Percentiles rank a stretch among this genome's conserved stretches.
These are phyloP conservation scores for Drosophila quasianomalipes DNA, from an alignment of 2,888 invertebrate genomes.

Conservation along the genomic window DNA sequence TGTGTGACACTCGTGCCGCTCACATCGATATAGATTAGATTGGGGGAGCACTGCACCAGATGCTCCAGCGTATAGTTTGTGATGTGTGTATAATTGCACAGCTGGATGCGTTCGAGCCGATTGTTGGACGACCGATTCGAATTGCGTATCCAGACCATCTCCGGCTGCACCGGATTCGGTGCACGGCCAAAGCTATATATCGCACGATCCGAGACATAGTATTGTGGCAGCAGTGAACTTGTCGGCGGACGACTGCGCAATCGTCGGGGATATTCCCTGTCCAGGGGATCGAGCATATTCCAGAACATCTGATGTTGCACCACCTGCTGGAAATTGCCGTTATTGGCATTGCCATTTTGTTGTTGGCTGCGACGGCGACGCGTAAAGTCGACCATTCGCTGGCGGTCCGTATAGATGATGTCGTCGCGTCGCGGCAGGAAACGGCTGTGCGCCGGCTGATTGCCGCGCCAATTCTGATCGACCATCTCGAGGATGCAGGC, in stretches of 20 bases:
- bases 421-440: constrained; percentile 78
- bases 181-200: constrained; percentile 84
- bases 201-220: constrained; percentile 83
- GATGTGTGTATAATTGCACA: constrained; percentile 88
- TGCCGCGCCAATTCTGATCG: constrained; percentile 53
- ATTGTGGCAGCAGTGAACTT: constrained; percentile 38
- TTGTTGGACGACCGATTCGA: constrained; percentile 85
- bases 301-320: constrained; percentile 82
- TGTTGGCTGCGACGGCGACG: constrained; percentile 55
- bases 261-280: constrained; percentile 57
- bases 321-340: constrained; percentile 71
- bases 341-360: constrained; percentile 18
- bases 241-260: constrained; percentile 40
- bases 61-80: constrained; percentile 88
- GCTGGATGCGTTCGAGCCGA: constrained; percentile 86
- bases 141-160: constrained; percentile 84
- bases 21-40: constrained; percentile 88
- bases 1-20: constrained; percentile 89
- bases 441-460: constrained; percentile 70
- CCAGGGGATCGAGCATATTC: constrained; percentile 82
- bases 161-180: constrained; percentile 80
- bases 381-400: constrained; percentile 49
- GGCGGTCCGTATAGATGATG: constrained; percentile 74
- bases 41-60: constrained; percentile 88
- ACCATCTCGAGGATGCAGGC: constrained; percentile 53